Evolutionary conservation across 2,888 invertebrate genomes (phyloP).

Genomic region (Venusia cambrica): DNA sequence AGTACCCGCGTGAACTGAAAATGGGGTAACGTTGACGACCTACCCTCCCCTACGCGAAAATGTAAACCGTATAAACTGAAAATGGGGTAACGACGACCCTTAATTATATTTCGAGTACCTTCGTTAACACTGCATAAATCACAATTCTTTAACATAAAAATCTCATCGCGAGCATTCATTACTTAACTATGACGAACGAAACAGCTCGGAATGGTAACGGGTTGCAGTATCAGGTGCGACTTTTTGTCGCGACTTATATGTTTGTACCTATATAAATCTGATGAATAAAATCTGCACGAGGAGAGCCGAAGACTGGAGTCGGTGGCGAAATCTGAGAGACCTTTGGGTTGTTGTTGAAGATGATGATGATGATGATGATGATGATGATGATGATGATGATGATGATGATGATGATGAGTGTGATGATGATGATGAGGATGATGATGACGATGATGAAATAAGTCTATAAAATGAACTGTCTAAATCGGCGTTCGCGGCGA

Average conservation of each 20-base stretch:
- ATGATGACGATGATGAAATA: no score
- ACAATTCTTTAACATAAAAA: constrained; percentile 52
- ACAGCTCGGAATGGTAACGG: constrained; percentile 36
- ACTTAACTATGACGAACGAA: constrained; percentile 46
- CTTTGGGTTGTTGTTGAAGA: no score
- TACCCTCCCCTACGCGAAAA: constrained; percentile 13
- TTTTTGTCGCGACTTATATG: background rate
- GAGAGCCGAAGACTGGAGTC: no score
- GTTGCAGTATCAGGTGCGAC: constrained; percentile 17
- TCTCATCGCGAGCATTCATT: constrained; percentile 51
- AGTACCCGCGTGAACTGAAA: no score
- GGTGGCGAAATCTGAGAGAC: no score
- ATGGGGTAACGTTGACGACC: constrained; percentile 10
- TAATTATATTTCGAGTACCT: constrained; percentile 53
- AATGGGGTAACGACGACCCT: constrained; percentile 44
- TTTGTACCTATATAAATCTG: background rate
- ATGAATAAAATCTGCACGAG: background rate
- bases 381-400: no score
- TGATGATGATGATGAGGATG: no score
- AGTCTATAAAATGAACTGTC: no score
- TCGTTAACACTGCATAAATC: constrained; percentile 50
- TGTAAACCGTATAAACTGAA: constrained; percentile 22
- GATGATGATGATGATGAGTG: no score
- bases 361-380: no score
- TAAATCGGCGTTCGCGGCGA: no score